A percentile compares a stretch with the other conserved stretches of the same genome.
These are phyloP conservation scores for Muntiacus reevesi DNA, from an alignment of 2,113 vertebrate genomes.

Conservation along the genomic window DNA sequence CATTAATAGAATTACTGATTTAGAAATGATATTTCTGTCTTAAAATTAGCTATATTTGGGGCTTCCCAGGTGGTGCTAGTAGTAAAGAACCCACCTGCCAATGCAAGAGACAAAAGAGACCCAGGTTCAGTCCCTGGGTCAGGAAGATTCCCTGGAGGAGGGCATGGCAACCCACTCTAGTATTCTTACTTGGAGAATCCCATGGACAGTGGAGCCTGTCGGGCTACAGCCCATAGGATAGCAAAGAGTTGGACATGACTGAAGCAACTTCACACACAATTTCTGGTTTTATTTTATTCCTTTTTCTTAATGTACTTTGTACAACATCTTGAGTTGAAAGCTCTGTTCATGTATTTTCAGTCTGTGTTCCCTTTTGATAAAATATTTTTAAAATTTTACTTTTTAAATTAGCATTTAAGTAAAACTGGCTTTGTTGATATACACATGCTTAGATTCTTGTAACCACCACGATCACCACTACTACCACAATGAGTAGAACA, in stretches of 20 bases:
- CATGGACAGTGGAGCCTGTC: not conserved
- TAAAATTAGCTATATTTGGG: not conserved
- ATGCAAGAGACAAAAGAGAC: not conserved
- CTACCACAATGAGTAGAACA: not conserved
- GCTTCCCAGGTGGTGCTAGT: not conserved
- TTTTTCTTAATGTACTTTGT: not conserved
- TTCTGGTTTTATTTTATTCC: not conserved
- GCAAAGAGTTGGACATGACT: not conserved
- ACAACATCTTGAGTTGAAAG: not conserved
- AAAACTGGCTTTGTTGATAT: not conserved
- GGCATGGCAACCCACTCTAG: not conserved
- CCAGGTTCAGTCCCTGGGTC: not conserved
- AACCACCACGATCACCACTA: not conserved
- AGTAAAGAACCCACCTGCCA: not conserved
- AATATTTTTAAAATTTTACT: not conserved
- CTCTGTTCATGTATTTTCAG: constrained; percentile 9
- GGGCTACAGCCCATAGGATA: not conserved
- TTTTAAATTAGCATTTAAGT: not conserved
- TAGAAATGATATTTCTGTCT: not conserved
- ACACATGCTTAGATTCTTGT: not conserved
- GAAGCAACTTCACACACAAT: not conserved
- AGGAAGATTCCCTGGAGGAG: not conserved
- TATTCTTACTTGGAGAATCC: not conserved
- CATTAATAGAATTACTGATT: not conserved
- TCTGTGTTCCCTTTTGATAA: not conserved